A percentile compares a stretch with the other conserved stretches of the same genome.
Evolutionary conservation across 1,140 invertebrate species (phyloP).

Genomic region (Teleopsis dalmanni): DNA sequence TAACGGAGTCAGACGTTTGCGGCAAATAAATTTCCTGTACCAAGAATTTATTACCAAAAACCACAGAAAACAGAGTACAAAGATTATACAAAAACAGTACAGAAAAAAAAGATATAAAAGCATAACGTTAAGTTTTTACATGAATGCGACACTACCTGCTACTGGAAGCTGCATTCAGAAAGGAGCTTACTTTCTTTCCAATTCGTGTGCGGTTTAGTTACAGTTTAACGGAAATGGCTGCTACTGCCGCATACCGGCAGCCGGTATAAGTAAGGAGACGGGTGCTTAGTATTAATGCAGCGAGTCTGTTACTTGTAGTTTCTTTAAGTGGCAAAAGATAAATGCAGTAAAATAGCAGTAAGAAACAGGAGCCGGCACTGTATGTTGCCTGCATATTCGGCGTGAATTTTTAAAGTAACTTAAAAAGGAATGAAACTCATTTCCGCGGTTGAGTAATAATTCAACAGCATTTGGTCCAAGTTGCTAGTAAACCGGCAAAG

Average conservation of each 20-base stretch:
- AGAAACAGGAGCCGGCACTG: not conserved
- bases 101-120: not conserved
- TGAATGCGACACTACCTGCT: not conserved
- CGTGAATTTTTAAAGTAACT: too few relatives aligned
- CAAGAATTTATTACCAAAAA: slow-evolving; percentile 11
- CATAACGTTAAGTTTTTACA: slow-evolving; percentile 2
- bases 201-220: slow-evolving; percentile 4
- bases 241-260: too few relatives aligned
- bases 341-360: not conserved
- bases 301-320: too few relatives aligned
- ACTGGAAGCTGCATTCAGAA: not conserved
- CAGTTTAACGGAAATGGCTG: slow-evolving; percentile 4
- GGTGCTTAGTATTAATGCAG: not conserved
- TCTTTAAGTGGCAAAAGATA: too few relatives aligned
- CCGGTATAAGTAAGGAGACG: too few relatives aligned
- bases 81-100: slow-evolving; percentile 1
- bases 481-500: not conserved
- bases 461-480: slow-evolving; percentile 4
- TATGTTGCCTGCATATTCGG: not conserved
- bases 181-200: not conserved
- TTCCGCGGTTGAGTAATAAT: too few relatives aligned
- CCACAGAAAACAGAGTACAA: not conserved
- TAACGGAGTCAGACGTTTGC: slow-evolving; percentile 6
- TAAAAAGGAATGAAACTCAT: too few relatives aligned
- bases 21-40: slow-evolving; percentile 8